These are phyloP conservation scores for Rhynchonema sp. DNA, from an alignment of 2,888 invertebrate genomes.

Conservation along the genomic window DNA sequence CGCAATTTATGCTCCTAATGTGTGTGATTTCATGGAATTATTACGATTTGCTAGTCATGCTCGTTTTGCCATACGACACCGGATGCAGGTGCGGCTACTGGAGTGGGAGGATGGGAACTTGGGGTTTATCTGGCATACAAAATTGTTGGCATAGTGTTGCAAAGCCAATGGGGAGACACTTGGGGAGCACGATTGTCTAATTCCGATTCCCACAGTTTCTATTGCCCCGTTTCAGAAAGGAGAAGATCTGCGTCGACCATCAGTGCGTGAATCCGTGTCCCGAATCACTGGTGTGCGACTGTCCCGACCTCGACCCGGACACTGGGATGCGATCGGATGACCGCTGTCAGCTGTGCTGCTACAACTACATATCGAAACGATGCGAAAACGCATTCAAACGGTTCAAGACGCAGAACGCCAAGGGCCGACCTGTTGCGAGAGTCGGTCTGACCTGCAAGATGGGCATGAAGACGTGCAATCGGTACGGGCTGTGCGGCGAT, in stretches of 20 bases:
- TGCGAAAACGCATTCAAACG: slow-evolving; percentile 25
- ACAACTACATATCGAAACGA: slow-evolving; percentile 22
- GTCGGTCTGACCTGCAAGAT: slow-evolving; percentile 25
- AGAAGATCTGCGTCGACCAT: slow-evolving; percentile 26
- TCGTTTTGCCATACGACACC: too few relatives aligned
- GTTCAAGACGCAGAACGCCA: slow-evolving; percentile 16
- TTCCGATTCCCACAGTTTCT: neutral
- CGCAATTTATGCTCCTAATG: too few relatives aligned
- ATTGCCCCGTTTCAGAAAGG: slow-evolving; percentile 13
- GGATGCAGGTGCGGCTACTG: too few relatives aligned
- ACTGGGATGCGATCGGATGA: slow-evolving; percentile 22
- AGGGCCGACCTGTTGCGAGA: slow-evolving; percentile 20
- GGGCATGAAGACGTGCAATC: slow-evolving; percentile 22
- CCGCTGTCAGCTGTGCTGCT: slow-evolving; percentile 26
- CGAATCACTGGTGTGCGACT: slow-evolving; percentile 16
- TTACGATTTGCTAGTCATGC: too few relatives aligned
- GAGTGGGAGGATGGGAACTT: too few relatives aligned
- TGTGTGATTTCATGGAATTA: too few relatives aligned
- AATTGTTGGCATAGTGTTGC: too few relatives aligned
- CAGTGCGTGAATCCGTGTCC: slow-evolving; percentile 25
- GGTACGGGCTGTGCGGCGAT: slow-evolving; percentile 21
- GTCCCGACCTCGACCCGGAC: slow-evolving; percentile 24
- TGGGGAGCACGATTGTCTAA: neutral
- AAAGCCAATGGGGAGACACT: too few relatives aligned
- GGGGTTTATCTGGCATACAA: too few relatives aligned